These are phyloP conservation scores for Leptogaster cylindrica DNA, from an alignment of 2,888 invertebrate genomes.

Conservation along the genomic window DNA sequence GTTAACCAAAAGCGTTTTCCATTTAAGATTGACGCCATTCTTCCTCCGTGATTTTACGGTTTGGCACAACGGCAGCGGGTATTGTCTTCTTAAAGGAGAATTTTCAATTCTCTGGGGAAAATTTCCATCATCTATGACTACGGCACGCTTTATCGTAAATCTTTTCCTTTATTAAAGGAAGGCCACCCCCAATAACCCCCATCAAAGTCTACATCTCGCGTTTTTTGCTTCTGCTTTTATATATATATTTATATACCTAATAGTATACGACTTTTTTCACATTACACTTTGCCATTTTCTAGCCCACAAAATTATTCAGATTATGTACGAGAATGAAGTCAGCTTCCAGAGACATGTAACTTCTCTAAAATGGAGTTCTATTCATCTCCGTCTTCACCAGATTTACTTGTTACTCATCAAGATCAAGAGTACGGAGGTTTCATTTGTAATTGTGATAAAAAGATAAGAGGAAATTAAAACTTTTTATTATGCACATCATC, in stretches of 20 bases:
- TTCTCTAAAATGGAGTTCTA: neutral
- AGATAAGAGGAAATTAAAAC: conserved; percentile 28
- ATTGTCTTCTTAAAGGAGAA: conserved; percentile 8
- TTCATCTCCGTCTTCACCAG: neutral
- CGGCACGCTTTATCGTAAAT: conserved; percentile 28
- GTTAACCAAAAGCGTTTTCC: neutral
- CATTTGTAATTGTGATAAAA: conserved; percentile 10
- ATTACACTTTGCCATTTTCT: neutral
- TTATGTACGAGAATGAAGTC: conserved; percentile 1
- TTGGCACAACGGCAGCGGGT: conserved; percentile 7
- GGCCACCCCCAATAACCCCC: conserved; percentile 11
- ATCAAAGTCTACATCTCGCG: conserved; percentile 5
- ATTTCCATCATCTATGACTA: conserved; percentile 13
- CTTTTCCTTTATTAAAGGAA: conserved; percentile 25
- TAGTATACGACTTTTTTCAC: no score
- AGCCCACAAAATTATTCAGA: conserved; percentile 24
- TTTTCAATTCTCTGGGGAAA: conserved; percentile 27
- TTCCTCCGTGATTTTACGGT: conserved; percentile 11
- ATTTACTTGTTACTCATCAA: neutral
- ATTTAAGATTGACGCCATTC: conserved; percentile 6
- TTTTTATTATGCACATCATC: conserved; percentile 29
- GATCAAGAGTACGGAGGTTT: neutral
- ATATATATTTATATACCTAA: no score
- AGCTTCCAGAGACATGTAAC: neutral
- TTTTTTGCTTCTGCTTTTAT: conserved; percentile 4